Percentiles rank a stretch among this genome's conserved stretches.
phyloP scores from a whole-genome alignment of 2,113 vertebrate species.

The Prinia subflava region DNA sequence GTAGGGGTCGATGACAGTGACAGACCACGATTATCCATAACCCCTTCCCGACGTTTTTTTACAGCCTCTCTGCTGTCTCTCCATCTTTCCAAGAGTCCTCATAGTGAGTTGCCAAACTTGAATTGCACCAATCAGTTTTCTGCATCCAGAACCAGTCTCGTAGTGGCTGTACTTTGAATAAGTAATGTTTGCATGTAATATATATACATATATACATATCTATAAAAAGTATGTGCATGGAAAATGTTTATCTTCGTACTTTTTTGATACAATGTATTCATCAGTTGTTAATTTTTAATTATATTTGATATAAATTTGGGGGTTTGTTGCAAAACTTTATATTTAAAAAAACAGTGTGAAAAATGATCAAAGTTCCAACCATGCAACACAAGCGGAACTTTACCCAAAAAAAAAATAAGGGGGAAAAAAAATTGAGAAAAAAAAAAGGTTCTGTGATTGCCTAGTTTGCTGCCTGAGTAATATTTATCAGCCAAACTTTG shows the following conservation, averaged over 20 bases:
- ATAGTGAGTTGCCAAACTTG: constrained; percentile 77
- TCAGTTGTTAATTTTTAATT: constrained; percentile 92
- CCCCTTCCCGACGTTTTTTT: constrained; percentile 29
- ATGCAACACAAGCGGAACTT: constrained; percentile 77
- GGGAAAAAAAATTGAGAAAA: background rate
- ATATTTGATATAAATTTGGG: constrained; percentile 93
- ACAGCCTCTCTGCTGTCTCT: constrained; percentile 64
- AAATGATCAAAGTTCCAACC: constrained; percentile 68
- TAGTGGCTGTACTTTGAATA: constrained; percentile 83
- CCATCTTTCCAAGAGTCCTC: constrained; percentile 56
- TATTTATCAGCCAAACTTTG: constrained; percentile 89
- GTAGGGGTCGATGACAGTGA: background rate
- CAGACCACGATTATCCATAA: background rate
- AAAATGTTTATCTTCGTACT: constrained; percentile 88
- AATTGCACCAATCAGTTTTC: constrained; percentile 73
- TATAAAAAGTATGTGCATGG: constrained; percentile 89
- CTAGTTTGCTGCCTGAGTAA: constrained; percentile 88
- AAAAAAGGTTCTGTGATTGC: constrained; percentile 77
- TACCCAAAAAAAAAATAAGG: background rate
- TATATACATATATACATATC: constrained; percentile 85
- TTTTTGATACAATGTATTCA: constrained; percentile 93
- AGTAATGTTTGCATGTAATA: constrained; percentile 92
- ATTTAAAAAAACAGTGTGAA: constrained; percentile 76
- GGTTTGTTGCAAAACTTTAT: constrained; percentile 89
- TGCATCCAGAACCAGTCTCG: constrained; percentile 79